These are phyloP conservation scores for Channa striata DNA, from an alignment of 2,797 vertebrate species.

Conservation along the genomic window DNA sequence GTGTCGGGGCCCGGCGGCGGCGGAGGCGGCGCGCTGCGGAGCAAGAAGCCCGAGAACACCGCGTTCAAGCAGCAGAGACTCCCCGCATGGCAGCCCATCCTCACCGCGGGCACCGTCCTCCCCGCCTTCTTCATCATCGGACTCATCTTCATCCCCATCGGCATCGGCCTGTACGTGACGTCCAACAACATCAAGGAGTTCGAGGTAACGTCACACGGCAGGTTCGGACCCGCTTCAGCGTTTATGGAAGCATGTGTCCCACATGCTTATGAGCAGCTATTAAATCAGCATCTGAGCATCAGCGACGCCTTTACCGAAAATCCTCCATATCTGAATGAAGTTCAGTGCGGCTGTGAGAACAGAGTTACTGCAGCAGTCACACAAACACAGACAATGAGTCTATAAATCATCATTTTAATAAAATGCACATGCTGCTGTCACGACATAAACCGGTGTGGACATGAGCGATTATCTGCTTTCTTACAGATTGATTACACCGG, in stretches of 20 bases:
- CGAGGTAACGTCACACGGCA: constrained; percentile 81
- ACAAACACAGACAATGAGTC: too few species aligned
- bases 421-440: too few species aligned
- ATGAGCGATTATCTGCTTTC: not conserved
- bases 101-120: constrained; percentile 92
- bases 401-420: too few species aligned
- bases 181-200: constrained; percentile 94
- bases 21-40: constrained; percentile 77
- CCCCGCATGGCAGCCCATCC: constrained; percentile 94
- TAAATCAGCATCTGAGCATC: too few species aligned
- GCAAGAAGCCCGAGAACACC: constrained; percentile 91
- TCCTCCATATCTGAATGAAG: not conserved
- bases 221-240: too few species aligned
- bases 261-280: too few species aligned
- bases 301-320: too few species aligned
- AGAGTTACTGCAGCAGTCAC: too few species aligned
- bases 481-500: constrained; percentile 94
- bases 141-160: constrained; percentile 94
- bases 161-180: constrained; percentile 94
- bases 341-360: too few species aligned
- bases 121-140: constrained; percentile 96
- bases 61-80: constrained; percentile 94
- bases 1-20: constrained; percentile 60
- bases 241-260: too few species aligned
- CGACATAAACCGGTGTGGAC: too few species aligned